phyloP scores from a whole-genome alignment of 2,797 vertebrate species.

The Myotis vivesi region DNA sequence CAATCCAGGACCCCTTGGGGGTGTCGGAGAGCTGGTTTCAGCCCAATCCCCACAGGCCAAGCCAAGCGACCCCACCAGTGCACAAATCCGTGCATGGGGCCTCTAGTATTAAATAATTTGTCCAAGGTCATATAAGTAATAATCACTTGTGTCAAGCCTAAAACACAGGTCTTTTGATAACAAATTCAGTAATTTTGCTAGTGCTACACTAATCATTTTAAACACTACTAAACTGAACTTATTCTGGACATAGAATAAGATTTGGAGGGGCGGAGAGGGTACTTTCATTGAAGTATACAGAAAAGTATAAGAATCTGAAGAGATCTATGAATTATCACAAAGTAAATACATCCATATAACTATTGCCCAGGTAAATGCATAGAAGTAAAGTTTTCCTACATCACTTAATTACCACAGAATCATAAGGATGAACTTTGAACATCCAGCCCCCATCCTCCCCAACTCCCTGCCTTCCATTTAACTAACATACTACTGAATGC shows the following conservation, averaged over 20 bases:
- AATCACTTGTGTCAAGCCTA: background rate
- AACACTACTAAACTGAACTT: conserved; percentile 15
- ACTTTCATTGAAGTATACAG: background rate
- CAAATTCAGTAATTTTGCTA: conserved; percentile 8
- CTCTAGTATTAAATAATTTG: background rate
- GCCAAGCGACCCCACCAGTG: no score
- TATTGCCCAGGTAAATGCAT: background rate
- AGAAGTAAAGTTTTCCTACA: background rate
- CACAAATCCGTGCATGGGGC: no score
- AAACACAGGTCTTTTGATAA: background rate
- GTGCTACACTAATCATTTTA: background rate
- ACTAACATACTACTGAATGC: background rate
- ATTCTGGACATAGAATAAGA: background rate
- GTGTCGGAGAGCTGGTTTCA: no score
- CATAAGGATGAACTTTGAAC: conserved; percentile 19
- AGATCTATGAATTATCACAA: background rate
- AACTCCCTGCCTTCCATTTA: background rate
- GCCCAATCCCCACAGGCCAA: no score
- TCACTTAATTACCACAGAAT: background rate
- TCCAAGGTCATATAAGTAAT: background rate
- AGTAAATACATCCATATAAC: background rate
- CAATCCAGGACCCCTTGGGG: no score
- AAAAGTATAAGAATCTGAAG: background rate
- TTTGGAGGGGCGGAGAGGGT: background rate
- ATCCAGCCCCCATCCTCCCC: background rate